Evolutionary conservation across 2,888 invertebrate species (phyloP).

Genomic region (Agrochola litura): DNA sequence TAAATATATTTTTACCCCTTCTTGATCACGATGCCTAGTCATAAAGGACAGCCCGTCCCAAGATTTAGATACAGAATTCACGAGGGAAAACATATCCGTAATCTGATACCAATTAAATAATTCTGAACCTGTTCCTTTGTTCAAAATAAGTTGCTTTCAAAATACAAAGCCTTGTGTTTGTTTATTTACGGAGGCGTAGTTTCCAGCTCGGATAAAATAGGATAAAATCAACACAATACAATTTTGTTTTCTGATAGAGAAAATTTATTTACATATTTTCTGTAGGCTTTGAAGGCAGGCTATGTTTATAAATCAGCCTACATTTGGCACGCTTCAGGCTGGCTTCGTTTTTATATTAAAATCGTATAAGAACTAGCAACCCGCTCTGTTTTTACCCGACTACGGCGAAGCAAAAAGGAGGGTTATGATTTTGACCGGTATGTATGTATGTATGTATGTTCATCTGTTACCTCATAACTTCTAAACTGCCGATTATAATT

Average conservation of each 20-base stretch:
- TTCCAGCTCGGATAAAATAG: conserved; percentile 32
- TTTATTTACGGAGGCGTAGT: conserved; percentile 31
- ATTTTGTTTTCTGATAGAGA: conserved; percentile 44
- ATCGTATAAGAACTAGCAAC: conserved; percentile 3
- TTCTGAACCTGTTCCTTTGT: conserved; percentile 12
- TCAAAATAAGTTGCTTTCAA: conserved; percentile 22
- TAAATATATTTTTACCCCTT: too few species aligned
- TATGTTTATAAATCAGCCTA: conserved; percentile 50
- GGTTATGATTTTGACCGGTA: too few species aligned
- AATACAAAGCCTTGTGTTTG: conserved; percentile 26
- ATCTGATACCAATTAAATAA: conserved; percentile 43
- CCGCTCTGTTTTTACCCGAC: background rate
- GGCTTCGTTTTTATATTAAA: conserved; percentile 24
- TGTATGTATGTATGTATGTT: too few species aligned
- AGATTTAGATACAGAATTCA: background rate
- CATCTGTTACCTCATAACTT: too few species aligned
- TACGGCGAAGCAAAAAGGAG: too few species aligned
- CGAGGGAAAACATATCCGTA: background rate
- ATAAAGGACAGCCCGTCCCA: background rate
- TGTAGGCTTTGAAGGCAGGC: conserved; percentile 31
- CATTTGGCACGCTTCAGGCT: conserved; percentile 34
- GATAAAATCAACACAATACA: conserved; percentile 46
- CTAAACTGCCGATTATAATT: too few species aligned
- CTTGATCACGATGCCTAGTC: background rate
- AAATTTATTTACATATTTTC: conserved; percentile 52